Base-by-base conservation (phyloP, 2,888 invertebrate species). In the Watsonalla binaria region DNA sequence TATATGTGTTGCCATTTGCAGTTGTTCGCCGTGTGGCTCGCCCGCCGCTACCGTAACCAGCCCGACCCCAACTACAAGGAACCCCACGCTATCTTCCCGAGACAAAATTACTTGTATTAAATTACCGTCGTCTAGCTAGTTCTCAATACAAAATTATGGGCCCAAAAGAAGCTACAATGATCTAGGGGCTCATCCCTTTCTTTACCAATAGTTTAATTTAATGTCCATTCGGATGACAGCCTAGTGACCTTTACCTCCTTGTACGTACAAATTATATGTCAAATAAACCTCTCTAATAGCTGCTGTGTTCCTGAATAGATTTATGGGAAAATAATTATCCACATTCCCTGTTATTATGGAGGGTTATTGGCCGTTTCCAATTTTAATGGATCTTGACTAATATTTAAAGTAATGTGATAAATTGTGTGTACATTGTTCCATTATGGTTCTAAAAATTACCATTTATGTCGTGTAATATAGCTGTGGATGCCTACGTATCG, bases 21-120 rank as follows among this genome's bases (percentile, higher is more conserved):
- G 96, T 92, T 97, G 77, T 93, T 96, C 80, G 96, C 96, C 76
- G 94, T 96, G 68, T 93, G 96, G 86, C 90, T 96, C 81, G 95
- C 96, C 62, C 94, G 94, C 79, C 94, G 93, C 69, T 96, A 95
- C 86, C 93, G 96, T 78, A 96, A 96, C 87, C 95, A 94, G 82
- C 93, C 94, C 55, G 94, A 96, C 87, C 95, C 95, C 56, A 91
- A 92, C 74, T 93, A 94, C 82, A 93, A 94, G 84, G 92, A 93
- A 74, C 93, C 95, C 54, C 94, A 94, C 70, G 95, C 95, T 71
- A 92, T 95, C 72, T 95, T 95, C 82, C 94, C 95, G 58, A 83
- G 89, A 61, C 82, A 92, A 70, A 88, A 92, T 76, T 92, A 92
- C 72, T 81, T 92, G 60, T 91, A 92, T 70, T 92, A 72, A 78